Evolutionary conservation across 2,797 vertebrate genomes (phyloP), one percentile per base, ranked within the genome.

Genomic region (Chromis chromis): DNA sequence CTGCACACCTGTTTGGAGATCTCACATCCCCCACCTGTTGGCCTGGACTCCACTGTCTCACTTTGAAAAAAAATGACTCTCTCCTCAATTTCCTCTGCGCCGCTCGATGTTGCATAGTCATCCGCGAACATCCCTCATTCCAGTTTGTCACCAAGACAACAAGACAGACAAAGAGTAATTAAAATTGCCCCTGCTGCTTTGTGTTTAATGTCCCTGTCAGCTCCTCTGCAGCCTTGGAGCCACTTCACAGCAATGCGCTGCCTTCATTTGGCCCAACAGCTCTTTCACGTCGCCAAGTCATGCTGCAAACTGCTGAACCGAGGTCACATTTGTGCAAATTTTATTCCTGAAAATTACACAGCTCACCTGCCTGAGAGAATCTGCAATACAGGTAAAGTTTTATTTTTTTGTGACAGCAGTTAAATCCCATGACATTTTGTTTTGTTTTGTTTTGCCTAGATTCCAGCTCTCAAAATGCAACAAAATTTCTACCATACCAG

Each of bases 81-180:
- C 40, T 16, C 21, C 56, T 67, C 4, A 8, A 3, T 74, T 48
- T 19, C 53, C 59, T 72, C 63, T 0, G 2, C 16, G 40, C 49
- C 36, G 25, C 57, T 67, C 36, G 22, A 22, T 63, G 56, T 84
- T 62, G 54, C 42, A n/a, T 16, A 28, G 21, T 69, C 80, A 71
- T 76, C 70, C 72, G 55, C 68, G 81, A 72, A 61, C 64, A 67
- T 82, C 76, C 52, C 55, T 70, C 55, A 69, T 58, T 60, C 36
- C 40, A 27, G 53, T 79, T 16, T 78, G 73, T 90, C 80, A 87
- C 81, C 76, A 66, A 63, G 46, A 81, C 76, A 79, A 85, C 79
- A 77, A 77, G 68, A 68, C 79, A 46, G 61, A 72, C 57, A 73
- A 70, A 70, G 39, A 75, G 82, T 89, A 80, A 89, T 90, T 91